Percentiles rank a stretch among this genome's conserved stretches.
Conservation (phyloP, 2,797 vertebrate genomes). For the Urosaurus nigricauda region DNA sequence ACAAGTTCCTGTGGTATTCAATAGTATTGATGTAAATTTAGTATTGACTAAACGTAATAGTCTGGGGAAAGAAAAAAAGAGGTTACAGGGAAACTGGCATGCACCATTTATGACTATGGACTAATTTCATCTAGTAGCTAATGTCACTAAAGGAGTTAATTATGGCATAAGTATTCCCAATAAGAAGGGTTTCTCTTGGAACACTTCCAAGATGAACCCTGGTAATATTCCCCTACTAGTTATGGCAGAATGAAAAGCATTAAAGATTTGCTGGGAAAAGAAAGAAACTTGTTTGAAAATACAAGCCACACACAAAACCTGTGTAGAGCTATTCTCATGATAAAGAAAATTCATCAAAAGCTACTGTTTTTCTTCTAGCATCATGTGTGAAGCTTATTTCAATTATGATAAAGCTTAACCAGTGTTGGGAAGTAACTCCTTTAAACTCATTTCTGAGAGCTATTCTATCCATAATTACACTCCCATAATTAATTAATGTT, state of each 20-base stretch:
- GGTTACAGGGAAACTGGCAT: background rate
- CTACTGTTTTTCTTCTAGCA: background rate
- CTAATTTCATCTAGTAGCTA: background rate
- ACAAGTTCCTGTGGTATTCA: background rate
- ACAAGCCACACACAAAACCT: background rate
- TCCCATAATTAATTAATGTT: constrained; percentile 26
- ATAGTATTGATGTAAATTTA: background rate
- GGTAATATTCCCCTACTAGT: constrained; percentile 12
- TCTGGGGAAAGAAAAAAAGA: background rate
- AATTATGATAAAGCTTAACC: constrained; percentile 4
- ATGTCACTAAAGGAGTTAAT: constrained; percentile 6
- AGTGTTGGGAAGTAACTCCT: constrained; percentile 27
- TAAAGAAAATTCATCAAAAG: constrained; percentile 29
- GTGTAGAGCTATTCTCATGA: background rate
- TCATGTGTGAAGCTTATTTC: background rate
- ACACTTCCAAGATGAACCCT: background rate
- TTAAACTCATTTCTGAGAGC: constrained; percentile 29
- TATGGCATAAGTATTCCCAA: constrained; percentile 13
- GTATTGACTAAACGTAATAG: constrained; percentile 4
- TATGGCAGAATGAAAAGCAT: constrained; percentile 13
- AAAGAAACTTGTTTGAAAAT: background rate
- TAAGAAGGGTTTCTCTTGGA: background rate
- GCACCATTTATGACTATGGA: background rate
- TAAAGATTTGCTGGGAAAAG: background rate
- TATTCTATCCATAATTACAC: background rate